These are phyloP conservation scores for Gulo gulo DNA, from an alignment of 2,113 vertebrate species.

Conservation along the genomic window DNA sequence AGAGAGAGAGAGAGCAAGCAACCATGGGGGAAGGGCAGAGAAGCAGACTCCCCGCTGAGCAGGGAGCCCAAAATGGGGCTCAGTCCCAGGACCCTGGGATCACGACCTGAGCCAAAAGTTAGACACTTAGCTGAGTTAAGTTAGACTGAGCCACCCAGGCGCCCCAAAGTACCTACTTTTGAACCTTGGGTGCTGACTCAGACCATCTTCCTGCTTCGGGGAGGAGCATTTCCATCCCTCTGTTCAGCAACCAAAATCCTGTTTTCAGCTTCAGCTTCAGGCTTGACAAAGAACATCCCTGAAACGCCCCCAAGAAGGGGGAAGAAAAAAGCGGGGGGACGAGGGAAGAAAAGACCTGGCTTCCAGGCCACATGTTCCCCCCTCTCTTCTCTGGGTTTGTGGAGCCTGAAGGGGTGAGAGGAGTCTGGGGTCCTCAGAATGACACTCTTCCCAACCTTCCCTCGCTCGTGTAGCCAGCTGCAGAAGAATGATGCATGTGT, in stretches of 20 bases:
- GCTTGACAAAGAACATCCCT: neutral
- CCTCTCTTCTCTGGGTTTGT: neutral
- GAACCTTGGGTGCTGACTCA: neutral
- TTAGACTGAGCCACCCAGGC: neutral
- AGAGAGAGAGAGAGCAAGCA: neutral
- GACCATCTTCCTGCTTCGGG: neutral
- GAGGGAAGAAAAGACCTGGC: neutral
- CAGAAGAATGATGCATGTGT: fast-evolving
- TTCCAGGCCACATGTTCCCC: neutral
- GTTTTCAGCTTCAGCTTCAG: neutral
- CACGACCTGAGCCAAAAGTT: neutral
- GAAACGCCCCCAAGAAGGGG: neutral
- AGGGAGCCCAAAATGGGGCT: neutral
- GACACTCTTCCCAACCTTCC: fast-evolving
- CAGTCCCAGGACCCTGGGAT: neutral
- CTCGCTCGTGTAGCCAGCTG: fast-evolving
- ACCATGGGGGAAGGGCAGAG: neutral
- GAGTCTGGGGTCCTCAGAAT: neutral
- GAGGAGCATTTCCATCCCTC: neutral
- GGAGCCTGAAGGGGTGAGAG: neutral
- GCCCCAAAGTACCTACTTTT: neutral
- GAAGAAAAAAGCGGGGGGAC: neutral
- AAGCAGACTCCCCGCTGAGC: neutral
- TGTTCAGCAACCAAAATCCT: neutral
- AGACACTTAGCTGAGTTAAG: neutral